These are phyloP conservation scores for Polyploca ridens DNA, from an alignment of 2,888 invertebrate species.

Conservation along the genomic window DNA sequence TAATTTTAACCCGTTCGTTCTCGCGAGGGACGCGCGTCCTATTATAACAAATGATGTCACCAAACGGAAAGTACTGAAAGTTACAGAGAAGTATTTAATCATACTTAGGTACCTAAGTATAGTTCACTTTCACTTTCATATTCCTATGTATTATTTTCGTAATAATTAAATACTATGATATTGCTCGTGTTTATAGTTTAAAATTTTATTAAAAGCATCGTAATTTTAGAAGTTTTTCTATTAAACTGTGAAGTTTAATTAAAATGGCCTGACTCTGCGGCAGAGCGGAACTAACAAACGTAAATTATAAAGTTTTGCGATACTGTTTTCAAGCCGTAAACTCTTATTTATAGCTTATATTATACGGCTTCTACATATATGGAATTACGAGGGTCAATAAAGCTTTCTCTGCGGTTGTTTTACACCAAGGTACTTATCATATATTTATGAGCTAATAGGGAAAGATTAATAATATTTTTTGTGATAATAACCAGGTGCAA, in stretches of 20 bases:
- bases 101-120: too few species aligned
- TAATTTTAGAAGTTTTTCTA: constrained; percentile 14
- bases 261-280: constrained; percentile 26
- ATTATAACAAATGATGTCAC: too few species aligned
- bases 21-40: too few species aligned
- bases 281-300: constrained; percentile 25
- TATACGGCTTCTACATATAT: neutral
- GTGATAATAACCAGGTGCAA: too few species aligned
- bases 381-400: neutral
- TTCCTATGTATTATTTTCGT: too few species aligned
- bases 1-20: too few species aligned
- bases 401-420: neutral
- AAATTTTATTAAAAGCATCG: neutral
- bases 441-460: too few species aligned
- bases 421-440: neutral
- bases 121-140: too few species aligned
- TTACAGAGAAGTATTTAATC: too few species aligned
- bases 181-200: neutral
- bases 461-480: too few species aligned
- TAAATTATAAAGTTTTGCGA: constrained; percentile 21
- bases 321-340: neutral
- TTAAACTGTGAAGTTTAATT: constrained; percentile 28
- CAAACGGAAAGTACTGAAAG: too few species aligned
- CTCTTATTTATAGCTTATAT: neutral
- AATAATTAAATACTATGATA: too few species aligned